These are phyloP conservation scores for Steinernema hermaphroditum DNA, from an alignment of 2,888 invertebrate species.

Conservation along the genomic window DNA sequence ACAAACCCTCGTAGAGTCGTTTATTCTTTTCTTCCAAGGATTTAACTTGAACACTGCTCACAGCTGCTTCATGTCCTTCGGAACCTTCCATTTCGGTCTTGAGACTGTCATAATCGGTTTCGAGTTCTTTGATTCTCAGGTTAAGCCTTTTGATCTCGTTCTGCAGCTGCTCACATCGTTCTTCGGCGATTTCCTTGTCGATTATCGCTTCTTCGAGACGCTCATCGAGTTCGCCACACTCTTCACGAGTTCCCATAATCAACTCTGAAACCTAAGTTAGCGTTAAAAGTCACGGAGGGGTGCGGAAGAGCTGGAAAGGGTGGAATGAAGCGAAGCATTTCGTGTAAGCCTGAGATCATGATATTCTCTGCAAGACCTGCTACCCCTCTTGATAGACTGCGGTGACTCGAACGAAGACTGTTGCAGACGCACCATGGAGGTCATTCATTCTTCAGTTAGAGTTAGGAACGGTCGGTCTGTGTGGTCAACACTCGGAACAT, in stretches of 20 bases:
- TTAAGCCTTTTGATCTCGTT: constrained; percentile 76
- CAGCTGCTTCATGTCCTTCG: constrained; percentile 54
- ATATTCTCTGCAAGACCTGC: too few relatives aligned
- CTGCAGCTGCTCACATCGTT: constrained; percentile 71
- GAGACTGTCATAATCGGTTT: constrained; percentile 82
- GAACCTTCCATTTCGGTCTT: constrained; percentile 76
- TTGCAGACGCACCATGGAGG: too few relatives aligned
- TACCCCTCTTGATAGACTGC: too few relatives aligned
- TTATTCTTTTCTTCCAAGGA: constrained; percentile 93
- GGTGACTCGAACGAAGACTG: too few relatives aligned
- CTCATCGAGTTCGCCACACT: constrained; percentile 88
- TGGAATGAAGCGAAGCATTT: too few relatives aligned
- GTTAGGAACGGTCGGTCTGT: too few relatives aligned
- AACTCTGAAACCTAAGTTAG: too few relatives aligned
- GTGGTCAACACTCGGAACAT: too few relatives aligned
- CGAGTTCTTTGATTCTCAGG: constrained; percentile 87
- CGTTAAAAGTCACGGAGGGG: too few relatives aligned
- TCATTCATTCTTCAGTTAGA: too few relatives aligned
- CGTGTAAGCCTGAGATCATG: too few relatives aligned
- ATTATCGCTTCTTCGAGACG: constrained; percentile 95
- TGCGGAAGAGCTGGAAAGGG: too few relatives aligned
- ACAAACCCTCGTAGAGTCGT: constrained; percentile 86
- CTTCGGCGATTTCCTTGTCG: constrained; percentile 99
- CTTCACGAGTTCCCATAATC: constrained; percentile 86
- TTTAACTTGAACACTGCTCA: constrained; percentile 71